Evolutionary conservation across 2,888 invertebrate species (phyloP).

Genomic region (Cheilosia variabilis): DNA sequence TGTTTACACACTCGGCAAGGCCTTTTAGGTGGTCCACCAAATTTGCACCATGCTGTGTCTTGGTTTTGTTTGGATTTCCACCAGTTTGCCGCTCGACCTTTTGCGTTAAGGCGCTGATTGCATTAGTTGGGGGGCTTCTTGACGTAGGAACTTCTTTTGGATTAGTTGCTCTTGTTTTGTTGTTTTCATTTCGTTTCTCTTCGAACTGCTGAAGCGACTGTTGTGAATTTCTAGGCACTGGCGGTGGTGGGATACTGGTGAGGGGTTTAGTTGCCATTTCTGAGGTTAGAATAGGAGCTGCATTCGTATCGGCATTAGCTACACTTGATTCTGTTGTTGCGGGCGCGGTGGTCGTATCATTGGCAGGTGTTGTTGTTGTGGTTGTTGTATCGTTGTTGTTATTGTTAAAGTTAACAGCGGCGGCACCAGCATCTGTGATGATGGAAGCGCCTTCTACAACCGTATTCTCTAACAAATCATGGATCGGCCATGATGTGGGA

Average conservation of each 20-base stretch:
- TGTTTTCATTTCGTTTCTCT: conserved; percentile 26
- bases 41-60: conserved; percentile 77
- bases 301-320: conserved; percentile 43
- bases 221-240: conserved; percentile 87
- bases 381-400: conserved; percentile 3
- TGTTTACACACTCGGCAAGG: conserved; percentile 81
- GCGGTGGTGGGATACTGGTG: conserved; percentile 89
- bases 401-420: neutral
- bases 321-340: conserved; percentile 43
- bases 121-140: conserved; percentile 77
- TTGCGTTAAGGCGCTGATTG: conserved; percentile 80
- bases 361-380: conserved; percentile 2
- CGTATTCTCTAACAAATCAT: conserved; percentile 85
- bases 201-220: conserved; percentile 78
- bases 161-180: conserved; percentile 20
- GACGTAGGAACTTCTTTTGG: conserved; percentile 63
- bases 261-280: conserved; percentile 85
- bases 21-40: conserved; percentile 82
- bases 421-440: conserved; percentile 12
- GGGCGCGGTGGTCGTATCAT: conserved; percentile 23
- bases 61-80: conserved; percentile 21
- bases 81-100: conserved; percentile 78
- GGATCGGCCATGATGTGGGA: conserved; percentile 95
- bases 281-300: conserved; percentile 83
- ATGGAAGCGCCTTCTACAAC: conserved; percentile 27